Conservation (phyloP, 2,797 vertebrate species). For the Syndactyla subalaris region DNA sequence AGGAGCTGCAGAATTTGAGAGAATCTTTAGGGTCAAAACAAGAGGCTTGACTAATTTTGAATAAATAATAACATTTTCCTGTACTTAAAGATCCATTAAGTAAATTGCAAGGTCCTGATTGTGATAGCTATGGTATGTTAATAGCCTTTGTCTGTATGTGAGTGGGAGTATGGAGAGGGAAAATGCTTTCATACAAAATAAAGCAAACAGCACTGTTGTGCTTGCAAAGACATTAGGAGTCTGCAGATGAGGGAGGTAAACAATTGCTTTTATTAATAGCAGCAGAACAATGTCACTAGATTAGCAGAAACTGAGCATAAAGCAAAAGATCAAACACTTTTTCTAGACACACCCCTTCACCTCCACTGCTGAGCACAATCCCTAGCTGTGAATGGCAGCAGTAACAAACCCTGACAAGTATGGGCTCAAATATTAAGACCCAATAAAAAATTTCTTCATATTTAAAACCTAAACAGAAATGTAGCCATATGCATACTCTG, state of each 20-base stretch:
- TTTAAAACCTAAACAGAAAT: neutral
- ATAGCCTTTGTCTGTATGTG: neutral
- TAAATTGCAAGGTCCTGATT: neutral
- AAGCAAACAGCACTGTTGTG: neutral
- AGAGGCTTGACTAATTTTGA: slow-evolving; percentile 3
- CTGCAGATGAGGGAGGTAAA: slow-evolving; percentile 14
- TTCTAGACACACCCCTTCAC: neutral
- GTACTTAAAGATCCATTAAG: slow-evolving; percentile 24
- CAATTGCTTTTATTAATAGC: slow-evolving; percentile 41
- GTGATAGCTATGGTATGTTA: neutral
- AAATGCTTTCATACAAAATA: neutral
- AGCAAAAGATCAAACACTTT: neutral
- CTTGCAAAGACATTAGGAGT: slow-evolving; percentile 13
- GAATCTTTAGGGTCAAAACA: neutral
- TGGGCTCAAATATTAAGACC: neutral
- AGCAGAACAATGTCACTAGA: slow-evolving; percentile 34
- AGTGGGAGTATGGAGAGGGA: slow-evolving; percentile 5
- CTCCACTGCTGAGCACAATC: neutral
- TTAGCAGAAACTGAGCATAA: slow-evolving; percentile 1
- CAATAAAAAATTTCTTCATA: neutral
- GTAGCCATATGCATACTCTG: neutral
- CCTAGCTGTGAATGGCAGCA: neutral
- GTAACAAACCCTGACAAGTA: neutral
- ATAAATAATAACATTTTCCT: slow-evolving; percentile 4
- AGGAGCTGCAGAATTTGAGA: neutral